Evolutionary conservation across 2,888 invertebrate genomes (phyloP).

Genomic region (Cephus runcator): DNA sequence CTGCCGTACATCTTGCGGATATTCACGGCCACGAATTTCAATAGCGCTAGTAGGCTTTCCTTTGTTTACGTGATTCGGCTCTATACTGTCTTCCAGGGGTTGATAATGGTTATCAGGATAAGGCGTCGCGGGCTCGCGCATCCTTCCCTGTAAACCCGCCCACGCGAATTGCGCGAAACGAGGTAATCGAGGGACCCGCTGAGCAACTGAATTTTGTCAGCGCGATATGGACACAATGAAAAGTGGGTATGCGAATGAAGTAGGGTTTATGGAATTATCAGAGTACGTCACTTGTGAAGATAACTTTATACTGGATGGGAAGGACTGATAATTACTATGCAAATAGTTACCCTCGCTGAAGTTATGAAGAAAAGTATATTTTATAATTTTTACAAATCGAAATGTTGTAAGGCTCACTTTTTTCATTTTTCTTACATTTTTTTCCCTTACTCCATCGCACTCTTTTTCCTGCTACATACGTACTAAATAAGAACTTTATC

Average conservation of each 20-base stretch:
- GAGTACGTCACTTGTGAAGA: not conserved
- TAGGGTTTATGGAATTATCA: not conserved
- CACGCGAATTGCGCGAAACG: constrained; percentile 9
- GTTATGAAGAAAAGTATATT: constrained; percentile 35
- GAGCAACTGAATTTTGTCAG: not conserved
- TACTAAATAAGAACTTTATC: constrained; percentile 19
- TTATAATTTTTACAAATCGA: constrained; percentile 31
- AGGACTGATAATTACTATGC: not conserved
- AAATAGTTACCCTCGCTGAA: not conserved
- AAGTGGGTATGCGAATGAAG: not conserved
- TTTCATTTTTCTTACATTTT: constrained; percentile 9
- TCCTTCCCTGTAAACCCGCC: constrained; percentile 8
- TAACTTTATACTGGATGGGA: not conserved
- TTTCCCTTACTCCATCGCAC: not conserved
- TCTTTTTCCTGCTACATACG: not conserved
- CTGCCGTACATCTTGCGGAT: not conserved
- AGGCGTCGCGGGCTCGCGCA: constrained; percentile 15
- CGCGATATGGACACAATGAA: not conserved
- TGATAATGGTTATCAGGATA: not conserved
- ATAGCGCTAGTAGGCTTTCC: not conserved
- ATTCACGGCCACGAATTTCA: not conserved
- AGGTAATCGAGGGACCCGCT: not conserved
- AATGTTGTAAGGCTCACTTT: constrained; percentile 26
- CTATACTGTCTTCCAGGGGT: not conserved
- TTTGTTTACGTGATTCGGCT: not conserved